These are phyloP conservation scores for Drosophila trichaetosa DNA, from an alignment of 2,888 invertebrate genomes.

Conservation along the genomic window DNA sequence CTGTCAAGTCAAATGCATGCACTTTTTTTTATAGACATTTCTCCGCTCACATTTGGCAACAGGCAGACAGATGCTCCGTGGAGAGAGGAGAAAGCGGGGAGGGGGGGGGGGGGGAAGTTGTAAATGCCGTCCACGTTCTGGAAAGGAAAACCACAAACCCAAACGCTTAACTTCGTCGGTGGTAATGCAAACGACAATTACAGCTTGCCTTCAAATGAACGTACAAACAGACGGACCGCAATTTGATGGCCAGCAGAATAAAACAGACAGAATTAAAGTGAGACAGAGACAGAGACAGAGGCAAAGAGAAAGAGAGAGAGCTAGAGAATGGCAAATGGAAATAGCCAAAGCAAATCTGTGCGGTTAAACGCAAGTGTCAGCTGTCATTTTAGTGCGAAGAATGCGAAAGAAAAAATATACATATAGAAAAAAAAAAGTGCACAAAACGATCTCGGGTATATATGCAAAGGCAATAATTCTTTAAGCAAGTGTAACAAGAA, in stretches of 20 bases:
- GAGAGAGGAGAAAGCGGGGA: not conserved
- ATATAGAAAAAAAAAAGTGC: slow-evolving; percentile 1
- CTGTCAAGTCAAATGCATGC: slow-evolving; percentile 54
- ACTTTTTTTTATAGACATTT: slow-evolving; percentile 46
- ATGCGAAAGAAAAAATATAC: slow-evolving; percentile 27
- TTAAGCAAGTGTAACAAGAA: slow-evolving; percentile 70
- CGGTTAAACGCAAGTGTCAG: slow-evolving; percentile 80
- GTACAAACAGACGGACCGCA: slow-evolving; percentile 70
- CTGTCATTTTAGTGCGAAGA: slow-evolving; percentile 73
- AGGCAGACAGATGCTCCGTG: not conserved
- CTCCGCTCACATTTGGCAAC: slow-evolving; percentile 38
- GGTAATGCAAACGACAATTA: slow-evolving; percentile 77
- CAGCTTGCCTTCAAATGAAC: slow-evolving; percentile 69
- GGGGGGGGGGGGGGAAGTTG: no score
- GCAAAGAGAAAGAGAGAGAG: slow-evolving; percentile 1
- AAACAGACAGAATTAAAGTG: slow-evolving; percentile 13
- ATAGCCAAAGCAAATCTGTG: slow-evolving; percentile 72
- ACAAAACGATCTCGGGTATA: slow-evolving; percentile 19
- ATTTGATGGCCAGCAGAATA: slow-evolving; percentile 52
- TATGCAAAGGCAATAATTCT: slow-evolving; percentile 77
- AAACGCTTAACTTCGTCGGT: slow-evolving; percentile 54
- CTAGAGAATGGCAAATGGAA: slow-evolving; percentile 15
- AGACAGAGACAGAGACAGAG: slow-evolving; percentile 3
- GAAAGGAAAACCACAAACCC: slow-evolving; percentile 60
- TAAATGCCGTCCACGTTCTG: slow-evolving; percentile 40